Percentiles rank a stretch among this genome's conserved stretches.
Evolutionary conservation across 2,113 vertebrate species (phyloP).

Genomic region (Tachuris rubrigastra): DNA sequence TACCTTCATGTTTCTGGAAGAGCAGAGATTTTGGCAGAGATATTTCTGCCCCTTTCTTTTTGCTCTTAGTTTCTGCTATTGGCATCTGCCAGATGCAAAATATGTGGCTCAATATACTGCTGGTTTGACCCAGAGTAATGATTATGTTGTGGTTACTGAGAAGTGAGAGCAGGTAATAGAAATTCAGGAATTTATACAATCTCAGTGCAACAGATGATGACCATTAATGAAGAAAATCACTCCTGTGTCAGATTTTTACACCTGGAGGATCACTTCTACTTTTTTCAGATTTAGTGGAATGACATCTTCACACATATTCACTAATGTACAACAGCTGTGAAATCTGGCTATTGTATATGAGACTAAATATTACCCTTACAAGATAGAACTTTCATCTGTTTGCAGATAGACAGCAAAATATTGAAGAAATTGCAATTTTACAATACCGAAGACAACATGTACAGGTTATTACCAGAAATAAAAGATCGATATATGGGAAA

Average conservation of each 20-base stretch:
- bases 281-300: not conserved
- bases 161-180: not conserved
- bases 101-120: not conserved
- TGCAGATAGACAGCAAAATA: not conserved
- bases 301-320: slow-evolving; percentile 18
- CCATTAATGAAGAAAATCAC: not conserved
- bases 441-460: not conserved
- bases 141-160: not conserved
- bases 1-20: not conserved
- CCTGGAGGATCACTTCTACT: not conserved
- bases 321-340: slow-evolving; percentile 11
- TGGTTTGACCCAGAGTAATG: not conserved
- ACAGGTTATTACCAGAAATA: not conserved
- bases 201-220: not conserved
- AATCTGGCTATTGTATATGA: slow-evolving; percentile 22
- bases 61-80: not conserved
- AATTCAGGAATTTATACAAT: not conserved
- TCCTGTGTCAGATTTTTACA: not conserved
- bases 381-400: not conserved
- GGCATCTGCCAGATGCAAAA: not conserved
- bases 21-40: not conserved
- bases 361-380: slow-evolving; percentile 1
- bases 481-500: not conserved
- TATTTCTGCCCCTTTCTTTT: not conserved
- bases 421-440: not conserved